Conservation (phyloP, 2,797 vertebrate genomes). For the Tarsius wallacei region DNA sequence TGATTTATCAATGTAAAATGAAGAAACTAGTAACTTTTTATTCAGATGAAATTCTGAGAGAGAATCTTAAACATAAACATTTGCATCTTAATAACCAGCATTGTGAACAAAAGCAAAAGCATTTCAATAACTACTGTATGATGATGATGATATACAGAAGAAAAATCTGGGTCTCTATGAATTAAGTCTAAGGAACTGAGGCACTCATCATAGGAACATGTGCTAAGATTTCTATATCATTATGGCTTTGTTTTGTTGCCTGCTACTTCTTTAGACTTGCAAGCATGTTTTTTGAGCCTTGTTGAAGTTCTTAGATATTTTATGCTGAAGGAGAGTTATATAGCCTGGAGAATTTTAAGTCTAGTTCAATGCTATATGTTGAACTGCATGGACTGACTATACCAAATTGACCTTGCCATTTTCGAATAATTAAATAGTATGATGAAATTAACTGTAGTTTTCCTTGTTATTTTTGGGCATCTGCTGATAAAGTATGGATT, state of each 20-base stretch:
- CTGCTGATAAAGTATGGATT: slow-evolving; percentile 48
- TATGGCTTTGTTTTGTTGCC: slow-evolving; percentile 6
- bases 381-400: background rate
- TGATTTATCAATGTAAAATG: background rate
- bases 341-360: background rate
- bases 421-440: background rate
- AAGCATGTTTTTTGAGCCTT: slow-evolving; percentile 7
- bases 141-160: background rate
- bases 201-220: background rate
- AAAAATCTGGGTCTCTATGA: background rate
- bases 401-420: background rate
- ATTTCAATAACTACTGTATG: background rate
- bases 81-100: background rate
- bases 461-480: slow-evolving; percentile 19
- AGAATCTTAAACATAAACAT: background rate
- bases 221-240: background rate
- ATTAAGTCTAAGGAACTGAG: slow-evolving; percentile 17
- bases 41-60: background rate
- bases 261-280: background rate
- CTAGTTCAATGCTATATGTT: background rate
- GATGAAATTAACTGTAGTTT: background rate
- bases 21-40: background rate
- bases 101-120: background rate
- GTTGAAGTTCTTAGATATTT: background rate
- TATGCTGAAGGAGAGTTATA: background rate